Evolutionary conservation across 2,888 invertebrate genomes (phyloP).

Genomic region (Diarsia rubi): DNA sequence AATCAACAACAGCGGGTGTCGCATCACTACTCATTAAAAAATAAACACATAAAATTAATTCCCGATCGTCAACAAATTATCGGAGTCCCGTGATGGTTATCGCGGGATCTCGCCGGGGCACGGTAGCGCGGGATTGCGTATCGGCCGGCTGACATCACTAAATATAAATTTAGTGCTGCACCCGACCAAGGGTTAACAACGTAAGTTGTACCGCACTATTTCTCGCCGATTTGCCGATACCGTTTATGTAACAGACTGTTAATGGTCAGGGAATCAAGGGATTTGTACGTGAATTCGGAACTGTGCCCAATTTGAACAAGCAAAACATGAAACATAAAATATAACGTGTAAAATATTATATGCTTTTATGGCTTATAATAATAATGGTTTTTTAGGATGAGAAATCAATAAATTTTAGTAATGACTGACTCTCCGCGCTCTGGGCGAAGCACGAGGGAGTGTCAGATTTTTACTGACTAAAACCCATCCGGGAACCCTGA

Average conservation of each 20-base stretch:
- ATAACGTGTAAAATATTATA: no score
- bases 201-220: slow-evolving; percentile 81
- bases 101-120: slow-evolving; percentile 78
- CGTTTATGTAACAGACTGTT: slow-evolving; percentile 72
- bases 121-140: slow-evolving; percentile 85
- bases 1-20: slow-evolving; percentile 65
- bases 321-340: neutral
- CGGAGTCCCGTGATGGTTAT: slow-evolving; percentile 76
- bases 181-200: slow-evolving; percentile 84
- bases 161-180: slow-evolving; percentile 84
- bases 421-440: no score
- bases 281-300: slow-evolving; percentile 21
- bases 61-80: slow-evolving; percentile 81
- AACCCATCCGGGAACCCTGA: no score
- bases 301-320: neutral
- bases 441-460: no score
- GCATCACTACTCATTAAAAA: slow-evolving; percentile 70
- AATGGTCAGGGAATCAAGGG: slow-evolving; percentile 57
- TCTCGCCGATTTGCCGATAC: slow-evolving; percentile 80
- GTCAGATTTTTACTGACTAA: no score
- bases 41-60: slow-evolving; percentile 75
- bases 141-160: slow-evolving; percentile 83
- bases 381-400: no score
- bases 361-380: no score
- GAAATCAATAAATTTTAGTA: no score